Evolutionary conservation across 2,888 invertebrate species (phyloP).

Genomic region (Coenonympha glycerion): DNA sequence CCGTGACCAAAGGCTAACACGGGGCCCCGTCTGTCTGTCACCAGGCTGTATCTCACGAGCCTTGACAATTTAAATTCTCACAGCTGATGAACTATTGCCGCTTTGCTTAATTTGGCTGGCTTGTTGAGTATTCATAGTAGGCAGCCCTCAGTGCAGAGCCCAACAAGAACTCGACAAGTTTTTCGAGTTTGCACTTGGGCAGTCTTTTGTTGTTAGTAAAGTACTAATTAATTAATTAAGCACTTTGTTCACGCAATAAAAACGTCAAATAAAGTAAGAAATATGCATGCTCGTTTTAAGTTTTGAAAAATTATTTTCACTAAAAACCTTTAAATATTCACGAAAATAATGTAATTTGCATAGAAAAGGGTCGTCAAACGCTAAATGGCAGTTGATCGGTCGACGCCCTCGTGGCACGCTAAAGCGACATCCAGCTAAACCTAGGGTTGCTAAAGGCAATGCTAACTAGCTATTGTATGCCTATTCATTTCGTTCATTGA

Average conservation of each 20-base stretch:
- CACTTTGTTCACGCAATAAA: neutral
- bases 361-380: constrained; percentile 13
- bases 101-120: no score
- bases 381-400: constrained; percentile 11
- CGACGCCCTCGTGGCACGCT: constrained; percentile 16
- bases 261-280: neutral
- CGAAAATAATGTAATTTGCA: constrained; percentile 9
- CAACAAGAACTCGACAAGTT: no score
- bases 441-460: constrained; percentile 1
- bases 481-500: constrained; percentile 10
- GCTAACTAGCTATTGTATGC: neutral
- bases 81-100: no score
- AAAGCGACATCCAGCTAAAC: constrained; percentile 17
- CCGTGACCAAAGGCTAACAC: no score
- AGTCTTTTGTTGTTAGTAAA: no score
- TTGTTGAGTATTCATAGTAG: no score
- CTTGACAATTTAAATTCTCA: no score
- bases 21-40: no score
- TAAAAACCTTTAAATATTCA: constrained; percentile 11
- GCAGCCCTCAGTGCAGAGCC: no score
- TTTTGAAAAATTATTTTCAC: constrained; percentile 10
- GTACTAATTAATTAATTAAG: neutral
- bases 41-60: no score
- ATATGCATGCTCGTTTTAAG: constrained; percentile 4
- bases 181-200: no score